Base-by-base conservation (phyloP, 1,140 invertebrate species). In the Phocides pigmalion region DNA sequence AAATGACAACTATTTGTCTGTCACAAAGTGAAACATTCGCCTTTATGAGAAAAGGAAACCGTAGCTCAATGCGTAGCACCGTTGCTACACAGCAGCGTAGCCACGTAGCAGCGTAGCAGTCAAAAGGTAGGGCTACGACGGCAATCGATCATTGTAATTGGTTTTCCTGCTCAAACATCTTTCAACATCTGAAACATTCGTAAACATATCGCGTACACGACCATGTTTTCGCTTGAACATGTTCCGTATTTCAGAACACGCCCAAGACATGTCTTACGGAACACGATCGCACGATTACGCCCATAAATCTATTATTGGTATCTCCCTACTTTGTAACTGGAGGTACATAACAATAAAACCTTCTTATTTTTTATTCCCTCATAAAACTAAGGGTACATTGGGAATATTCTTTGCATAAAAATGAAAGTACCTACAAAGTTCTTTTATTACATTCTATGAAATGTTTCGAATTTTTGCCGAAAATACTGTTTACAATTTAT, bases 281-380 rank as follows among this genome's bases (percentile, higher is more conserved):
- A 32, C 39, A 56, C 39, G 54, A 32, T 32, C 22, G 54, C 14
- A 25, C 39, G 53, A 56, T 44, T 59, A 59, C 9, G 19, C 42
- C 17, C 41, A 59, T 59, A 59, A 59, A 59, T 59, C 56, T 59
- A 22, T 47, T 59, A 58, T 44, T 44, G 54, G 41, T 58, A 53
- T 53, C 20, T 16, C 39, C 53, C 39, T 56, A 58, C 41, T 44
- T 28, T 44, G 54, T 39, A 53, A 37, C 50, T 53, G 50, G 16
- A 53, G 17, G 50, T 44, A 58, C 39, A 44, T 56, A 41, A 56
- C 54, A 58, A 44, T 58, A 58, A 44, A 58, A 58, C 54, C 54
- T 58, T 58, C 39, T 44, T 44, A 28, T 58, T 42, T 58, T 58
- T 58, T 58, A 44, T 58, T 58, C 15, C 39, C 53, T 42, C 39